Conservation (phyloP, 1,140 invertebrate species). For the Hyles vespertilio region DNA sequence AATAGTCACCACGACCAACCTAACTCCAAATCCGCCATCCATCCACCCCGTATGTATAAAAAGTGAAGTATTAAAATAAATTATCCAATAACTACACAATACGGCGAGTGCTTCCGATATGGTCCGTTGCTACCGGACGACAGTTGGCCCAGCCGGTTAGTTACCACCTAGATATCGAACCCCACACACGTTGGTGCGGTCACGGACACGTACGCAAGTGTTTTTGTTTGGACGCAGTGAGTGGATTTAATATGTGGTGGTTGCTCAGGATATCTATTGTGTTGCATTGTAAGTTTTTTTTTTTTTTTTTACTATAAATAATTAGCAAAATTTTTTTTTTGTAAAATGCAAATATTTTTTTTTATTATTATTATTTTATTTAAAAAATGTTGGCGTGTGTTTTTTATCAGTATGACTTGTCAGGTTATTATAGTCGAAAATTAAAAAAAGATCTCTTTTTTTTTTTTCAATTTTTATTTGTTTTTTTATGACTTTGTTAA, state of each 20-base stretch:
- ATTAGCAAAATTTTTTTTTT: no score
- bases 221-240: slow-evolving; percentile 10
- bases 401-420: no score
- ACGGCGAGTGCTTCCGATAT: slow-evolving; percentile 51
- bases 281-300: slow-evolving; percentile 44
- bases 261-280: slow-evolving; percentile 41
- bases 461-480: no score
- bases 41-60: background rate
- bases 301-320: background rate
- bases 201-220: background rate
- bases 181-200: slow-evolving; percentile 54
- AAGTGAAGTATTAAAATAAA: slow-evolving; percentile 47
- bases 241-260: slow-evolving; percentile 49
- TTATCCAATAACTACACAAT: slow-evolving; percentile 51
- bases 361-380: no score
- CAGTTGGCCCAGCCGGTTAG: slow-evolving; percentile 62
- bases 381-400: no score
- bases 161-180: slow-evolving; percentile 52
- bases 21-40: background rate
- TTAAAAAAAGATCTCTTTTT: no score
- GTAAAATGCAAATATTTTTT: no score
- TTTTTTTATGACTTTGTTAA: no score
- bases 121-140: slow-evolving; percentile 55
- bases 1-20: no score
- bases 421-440: no score